A percentile compares a stretch with the other conserved stretches of the same genome.
These are phyloP conservation scores for Pseudoatta argentina DNA, from an alignment of 1,140 invertebrate genomes.

Conservation along the genomic window DNA sequence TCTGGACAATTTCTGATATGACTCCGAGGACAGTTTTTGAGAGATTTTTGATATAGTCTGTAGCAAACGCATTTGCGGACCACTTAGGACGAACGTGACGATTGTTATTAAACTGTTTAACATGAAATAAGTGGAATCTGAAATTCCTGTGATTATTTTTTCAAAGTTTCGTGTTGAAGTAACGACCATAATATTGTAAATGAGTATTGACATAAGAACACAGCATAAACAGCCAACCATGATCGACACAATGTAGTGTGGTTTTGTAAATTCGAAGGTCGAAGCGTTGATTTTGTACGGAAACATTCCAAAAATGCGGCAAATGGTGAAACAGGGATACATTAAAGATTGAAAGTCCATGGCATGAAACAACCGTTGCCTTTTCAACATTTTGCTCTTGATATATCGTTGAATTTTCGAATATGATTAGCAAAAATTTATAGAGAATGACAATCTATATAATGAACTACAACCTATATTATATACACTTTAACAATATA, in stretches of 20 bases:
- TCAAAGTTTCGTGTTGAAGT: slow-evolving; percentile 4
- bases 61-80: no score
- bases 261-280: neutral
- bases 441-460: neutral
- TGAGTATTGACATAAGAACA: no score
- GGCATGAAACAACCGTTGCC: neutral
- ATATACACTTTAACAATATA: neutral
- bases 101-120: no score
- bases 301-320: neutral
- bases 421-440: neutral
- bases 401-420: neutral
- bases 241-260: neutral
- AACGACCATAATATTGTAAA: slow-evolving; percentile 26
- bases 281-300: neutral
- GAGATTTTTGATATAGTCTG: no score
- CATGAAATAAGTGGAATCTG: no score
- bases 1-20: no score
- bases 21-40: no score
- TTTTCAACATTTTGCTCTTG: neutral
- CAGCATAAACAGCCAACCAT: no score
- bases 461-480: neutral
- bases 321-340: neutral
- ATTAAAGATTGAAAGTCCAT: neutral
- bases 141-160: neutral
- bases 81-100: no score